Evolutionary conservation across 1,140 invertebrate genomes (phyloP).

Genomic region (Monomorium pharaonis): DNA sequence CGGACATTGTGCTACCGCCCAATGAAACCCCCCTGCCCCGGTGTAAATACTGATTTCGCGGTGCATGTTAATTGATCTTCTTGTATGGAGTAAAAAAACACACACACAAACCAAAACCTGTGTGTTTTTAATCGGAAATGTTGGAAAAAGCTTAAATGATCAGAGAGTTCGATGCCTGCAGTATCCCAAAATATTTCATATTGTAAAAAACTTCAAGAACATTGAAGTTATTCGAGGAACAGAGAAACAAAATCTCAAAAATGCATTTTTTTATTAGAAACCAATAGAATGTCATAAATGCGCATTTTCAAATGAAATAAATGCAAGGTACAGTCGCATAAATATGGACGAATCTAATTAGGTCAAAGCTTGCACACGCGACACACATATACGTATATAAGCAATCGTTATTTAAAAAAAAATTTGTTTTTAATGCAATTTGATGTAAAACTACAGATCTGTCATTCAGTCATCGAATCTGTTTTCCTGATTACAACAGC

Average conservation of each 20-base stretch:
- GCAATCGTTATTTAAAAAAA: background rate
- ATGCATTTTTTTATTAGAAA: background rate
- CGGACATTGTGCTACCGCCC: slow-evolving; percentile 44
- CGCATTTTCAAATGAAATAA: background rate
- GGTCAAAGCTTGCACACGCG: too few relatives aligned
- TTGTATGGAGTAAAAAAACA: background rate
- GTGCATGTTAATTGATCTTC: slow-evolving; percentile 38
- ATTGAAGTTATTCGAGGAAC: background rate
- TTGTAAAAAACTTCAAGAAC: background rate
- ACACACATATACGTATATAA: background rate
- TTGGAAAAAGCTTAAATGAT: background rate
- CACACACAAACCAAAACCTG: background rate
- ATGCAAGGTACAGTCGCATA: background rate
- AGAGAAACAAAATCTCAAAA: background rate
- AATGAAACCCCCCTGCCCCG: background rate
- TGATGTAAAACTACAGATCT: background rate
- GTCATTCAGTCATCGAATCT: background rate
- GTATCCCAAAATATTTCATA: background rate
- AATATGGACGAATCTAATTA: background rate
- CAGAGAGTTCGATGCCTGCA: background rate
- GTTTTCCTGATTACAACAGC: background rate
- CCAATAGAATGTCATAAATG: background rate
- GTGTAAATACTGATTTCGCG: slow-evolving; percentile 25
- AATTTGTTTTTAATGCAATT: background rate
- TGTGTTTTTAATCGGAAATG: background rate